phyloP scores from a whole-genome alignment of 2,888 invertebrate genomes.

The Eilema sororculum region DNA sequence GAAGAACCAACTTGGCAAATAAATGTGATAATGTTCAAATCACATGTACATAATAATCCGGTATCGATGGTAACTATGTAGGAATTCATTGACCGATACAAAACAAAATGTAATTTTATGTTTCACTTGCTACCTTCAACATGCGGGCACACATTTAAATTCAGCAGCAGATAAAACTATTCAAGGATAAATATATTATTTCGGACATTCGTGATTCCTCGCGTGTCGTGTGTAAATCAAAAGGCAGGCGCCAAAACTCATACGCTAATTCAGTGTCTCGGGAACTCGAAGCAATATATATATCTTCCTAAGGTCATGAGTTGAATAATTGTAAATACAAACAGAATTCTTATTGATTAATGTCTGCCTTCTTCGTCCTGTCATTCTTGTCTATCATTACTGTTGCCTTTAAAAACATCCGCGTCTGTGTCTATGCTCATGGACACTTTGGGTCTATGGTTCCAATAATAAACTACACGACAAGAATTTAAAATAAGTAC shows the following conservation, averaged over 20 bases:
- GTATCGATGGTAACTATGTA: slow-evolving; percentile 12
- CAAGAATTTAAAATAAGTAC: not conserved
- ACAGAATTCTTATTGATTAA: slow-evolving; percentile 53
- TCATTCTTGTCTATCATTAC: not conserved
- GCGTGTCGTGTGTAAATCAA: slow-evolving; percentile 50
- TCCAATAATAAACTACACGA: slow-evolving; percentile 13
- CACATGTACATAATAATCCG: not conserved
- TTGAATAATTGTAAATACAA: slow-evolving; percentile 62
- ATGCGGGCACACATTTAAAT: slow-evolving; percentile 10
- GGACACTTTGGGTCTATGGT: slow-evolving; percentile 7
- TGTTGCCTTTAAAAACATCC: slow-evolving; percentile 15
- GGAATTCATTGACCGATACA: slow-evolving; percentile 28
- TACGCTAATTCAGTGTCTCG: slow-evolving; percentile 55
- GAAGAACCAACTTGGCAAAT: not conserved
- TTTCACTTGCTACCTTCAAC: slow-evolving; percentile 7
- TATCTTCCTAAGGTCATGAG: slow-evolving; percentile 57
- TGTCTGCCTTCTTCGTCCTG: slow-evolving; percentile 22
- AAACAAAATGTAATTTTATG: slow-evolving; percentile 22
- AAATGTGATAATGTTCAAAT: not conserved
- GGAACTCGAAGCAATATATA: slow-evolving; percentile 47
- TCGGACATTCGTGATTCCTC: slow-evolving; percentile 11
- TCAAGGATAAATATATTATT: slow-evolving; percentile 36
- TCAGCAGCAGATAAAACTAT: slow-evolving; percentile 25
- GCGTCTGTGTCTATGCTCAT: slow-evolving; percentile 4
- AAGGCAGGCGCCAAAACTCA: slow-evolving; percentile 64